Evolutionary conservation across 64 coral and sea anemone species (phyloP), one percentile per base, ranked within the genome.

Genomic region (Actinia tenebrosa): DNA sequence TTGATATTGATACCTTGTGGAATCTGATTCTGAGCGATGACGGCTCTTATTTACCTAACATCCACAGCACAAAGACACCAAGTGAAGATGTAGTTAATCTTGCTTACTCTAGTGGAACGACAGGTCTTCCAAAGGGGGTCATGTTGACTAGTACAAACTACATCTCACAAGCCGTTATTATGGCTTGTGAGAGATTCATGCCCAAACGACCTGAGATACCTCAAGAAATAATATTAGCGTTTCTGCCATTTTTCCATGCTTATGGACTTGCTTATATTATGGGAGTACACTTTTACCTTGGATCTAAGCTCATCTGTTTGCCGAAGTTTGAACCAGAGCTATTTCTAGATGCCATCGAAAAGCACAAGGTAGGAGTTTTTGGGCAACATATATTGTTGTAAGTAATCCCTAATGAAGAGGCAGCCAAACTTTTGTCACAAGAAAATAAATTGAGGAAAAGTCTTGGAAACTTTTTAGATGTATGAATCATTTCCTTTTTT

Each of bases 321-420:
- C 16, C 71, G 13, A 80, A 71, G 43, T 95, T 95, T 72, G 94
- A 95, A 11, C 94, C 66, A 2, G 83, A 80, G 52, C 22, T 55
- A 0, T 98, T 98, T 52, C 87, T 98, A 60, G 13, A 82, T 86
- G 72, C 78, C 71, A 87, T 98, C 23, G 91, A 98, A 58, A 82
- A 94, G 53, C 88, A 94, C 78, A 91, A 98, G 95, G 95, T 98
- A 61, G 15, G 56, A 1, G 30, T 37, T 37, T 37, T 37, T 37
- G 30, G 30, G 30, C 30, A 37, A 37, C 30, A 37, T 37, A 37
- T 37, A 37, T 37, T 37, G 30, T 37, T 37, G 30, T 37, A 37
- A 37, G n/a, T n/a, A n/a, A n/a, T n/a, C n/a, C n/a, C n/a, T n/a
- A n/a, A n/a, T n/a, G n/a, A n/a, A n/a, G n/a, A n/a, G n/a, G 46